phyloP scores from a whole-genome alignment of 1,140 invertebrate genomes.

The Drosophila kurseongensis region DNA sequence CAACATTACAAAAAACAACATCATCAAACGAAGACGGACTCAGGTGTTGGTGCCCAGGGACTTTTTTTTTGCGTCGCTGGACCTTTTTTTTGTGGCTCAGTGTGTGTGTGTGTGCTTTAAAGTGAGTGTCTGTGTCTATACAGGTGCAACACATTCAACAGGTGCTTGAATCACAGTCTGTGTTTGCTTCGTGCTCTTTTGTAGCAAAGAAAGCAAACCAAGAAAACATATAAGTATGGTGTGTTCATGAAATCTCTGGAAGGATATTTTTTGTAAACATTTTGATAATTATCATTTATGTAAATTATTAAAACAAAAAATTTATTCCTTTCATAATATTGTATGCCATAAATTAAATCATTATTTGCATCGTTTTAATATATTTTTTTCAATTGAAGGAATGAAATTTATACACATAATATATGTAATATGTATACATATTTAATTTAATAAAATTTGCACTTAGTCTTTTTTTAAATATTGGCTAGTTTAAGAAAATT shows the following conservation, averaged over 20 bases:
- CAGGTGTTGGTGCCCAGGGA: slow-evolving; percentile 24
- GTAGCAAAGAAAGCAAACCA: slow-evolving; percentile 33
- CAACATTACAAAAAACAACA: slow-evolving; percentile 53
- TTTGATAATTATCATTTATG: too few species aligned
- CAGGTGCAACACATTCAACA: slow-evolving; percentile 78
- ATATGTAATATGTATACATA: too few species aligned
- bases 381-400: too few species aligned
- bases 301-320: too few species aligned
- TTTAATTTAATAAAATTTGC: too few species aligned
- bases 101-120: slow-evolving; percentile 21
- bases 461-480: too few species aligned
- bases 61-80: slow-evolving; percentile 20
- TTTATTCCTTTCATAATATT: too few species aligned
- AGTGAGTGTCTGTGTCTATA: slow-evolving; percentile 23
- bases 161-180: slow-evolving; percentile 64
- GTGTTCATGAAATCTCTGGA: slow-evolving; percentile 3
- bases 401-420: too few species aligned
- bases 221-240: slow-evolving; percentile 21
- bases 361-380: too few species aligned
- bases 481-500: too few species aligned
- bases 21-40: slow-evolving; percentile 56
- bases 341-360: too few species aligned
- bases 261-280: too few species aligned
- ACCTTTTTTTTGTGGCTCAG: slow-evolving; percentile 15
- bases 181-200: slow-evolving; percentile 43